Evolutionary conservation across 2,888 invertebrate species (phyloP).

Genomic region (Dryococelus australis): DNA sequence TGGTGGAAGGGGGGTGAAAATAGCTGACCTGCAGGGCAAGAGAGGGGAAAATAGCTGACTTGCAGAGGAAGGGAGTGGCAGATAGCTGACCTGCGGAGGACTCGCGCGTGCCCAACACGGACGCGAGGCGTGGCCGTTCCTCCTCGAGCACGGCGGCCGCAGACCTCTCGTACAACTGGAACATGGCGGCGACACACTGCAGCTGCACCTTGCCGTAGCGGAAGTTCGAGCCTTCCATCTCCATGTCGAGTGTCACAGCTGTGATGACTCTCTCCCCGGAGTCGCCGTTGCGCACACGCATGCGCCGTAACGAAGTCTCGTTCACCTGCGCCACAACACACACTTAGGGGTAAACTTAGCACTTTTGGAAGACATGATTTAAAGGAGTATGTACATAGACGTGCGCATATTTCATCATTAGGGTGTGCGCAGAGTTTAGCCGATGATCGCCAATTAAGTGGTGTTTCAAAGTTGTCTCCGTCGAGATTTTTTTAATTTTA

Average conservation of each 20-base stretch:
- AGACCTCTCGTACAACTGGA: constrained; percentile 71
- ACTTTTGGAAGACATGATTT: too few relatives aligned
- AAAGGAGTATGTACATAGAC: too few relatives aligned
- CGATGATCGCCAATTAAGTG: too few relatives aligned
- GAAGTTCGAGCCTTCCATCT: constrained; percentile 70
- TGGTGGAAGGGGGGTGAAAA: too few relatives aligned
- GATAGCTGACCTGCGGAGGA: constrained; percentile 62
- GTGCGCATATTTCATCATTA: too few relatives aligned
- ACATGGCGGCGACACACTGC: constrained; percentile 72
- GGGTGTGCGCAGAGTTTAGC: too few relatives aligned
- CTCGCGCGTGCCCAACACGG: constrained; percentile 75
- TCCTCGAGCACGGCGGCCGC: constrained; percentile 72
- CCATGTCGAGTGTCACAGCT: constrained; percentile 68
- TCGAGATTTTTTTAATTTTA: too few relatives aligned
- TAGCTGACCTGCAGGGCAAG: too few relatives aligned
- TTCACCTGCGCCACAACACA: constrained; percentile 54
- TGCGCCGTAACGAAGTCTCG: constrained; percentile 51
- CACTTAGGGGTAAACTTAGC: too few relatives aligned
- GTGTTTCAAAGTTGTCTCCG: too few relatives aligned
- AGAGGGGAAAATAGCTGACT: too few relatives aligned
- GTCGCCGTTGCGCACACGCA: constrained; percentile 44
- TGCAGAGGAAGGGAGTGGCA: too few relatives aligned
- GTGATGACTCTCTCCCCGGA: constrained; percentile 50
- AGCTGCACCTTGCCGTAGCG: constrained; percentile 70
- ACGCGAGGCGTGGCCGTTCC: constrained; percentile 77